These are phyloP conservation scores for Osmerus eperlanus DNA, from an alignment of 2,113 vertebrate species.

Conservation along the genomic window DNA sequence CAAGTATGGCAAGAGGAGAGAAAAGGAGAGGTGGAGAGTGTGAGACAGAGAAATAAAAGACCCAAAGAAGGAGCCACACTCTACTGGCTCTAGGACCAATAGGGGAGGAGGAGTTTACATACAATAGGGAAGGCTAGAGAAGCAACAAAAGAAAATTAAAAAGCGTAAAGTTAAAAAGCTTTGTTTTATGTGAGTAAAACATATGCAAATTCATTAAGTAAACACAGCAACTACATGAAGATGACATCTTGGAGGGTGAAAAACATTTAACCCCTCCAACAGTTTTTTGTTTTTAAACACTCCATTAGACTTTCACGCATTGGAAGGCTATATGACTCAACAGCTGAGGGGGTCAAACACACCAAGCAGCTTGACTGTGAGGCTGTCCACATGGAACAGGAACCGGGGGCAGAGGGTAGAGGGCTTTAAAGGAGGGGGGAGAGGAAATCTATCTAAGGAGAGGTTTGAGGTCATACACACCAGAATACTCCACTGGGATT, in stretches of 20 bases:
- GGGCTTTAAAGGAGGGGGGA: background rate
- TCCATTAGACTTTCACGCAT: too few species aligned
- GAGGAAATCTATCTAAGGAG: slow-evolving; percentile 24
- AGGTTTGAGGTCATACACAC: slow-evolving; percentile 89
- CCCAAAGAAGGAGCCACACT: slow-evolving; percentile 50
- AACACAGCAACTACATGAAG: background rate
- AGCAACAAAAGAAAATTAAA: slow-evolving; percentile 16
- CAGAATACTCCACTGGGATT: slow-evolving; percentile 97
- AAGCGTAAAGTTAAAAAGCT: slow-evolving; percentile 19
- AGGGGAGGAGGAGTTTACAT: slow-evolving; percentile 36
- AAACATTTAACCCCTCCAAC: background rate
- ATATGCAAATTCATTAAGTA: background rate
- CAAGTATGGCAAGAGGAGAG: slow-evolving; percentile 72
- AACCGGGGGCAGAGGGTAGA: background rate
- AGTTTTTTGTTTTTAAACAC: background rate
- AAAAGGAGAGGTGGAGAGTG: slow-evolving; percentile 59
- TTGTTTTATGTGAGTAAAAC: background rate
- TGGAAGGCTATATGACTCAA: background rate
- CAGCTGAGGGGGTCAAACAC: background rate
- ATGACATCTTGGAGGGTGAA: background rate
- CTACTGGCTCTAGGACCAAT: slow-evolving; percentile 51
- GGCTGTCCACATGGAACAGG: background rate
- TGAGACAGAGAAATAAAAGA: slow-evolving; percentile 64
- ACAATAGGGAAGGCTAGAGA: slow-evolving; percentile 10
- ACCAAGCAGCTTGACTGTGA: background rate